Evolutionary conservation across 2,113 vertebrate genomes (phyloP).

Genomic region (Mus pahari): DNA sequence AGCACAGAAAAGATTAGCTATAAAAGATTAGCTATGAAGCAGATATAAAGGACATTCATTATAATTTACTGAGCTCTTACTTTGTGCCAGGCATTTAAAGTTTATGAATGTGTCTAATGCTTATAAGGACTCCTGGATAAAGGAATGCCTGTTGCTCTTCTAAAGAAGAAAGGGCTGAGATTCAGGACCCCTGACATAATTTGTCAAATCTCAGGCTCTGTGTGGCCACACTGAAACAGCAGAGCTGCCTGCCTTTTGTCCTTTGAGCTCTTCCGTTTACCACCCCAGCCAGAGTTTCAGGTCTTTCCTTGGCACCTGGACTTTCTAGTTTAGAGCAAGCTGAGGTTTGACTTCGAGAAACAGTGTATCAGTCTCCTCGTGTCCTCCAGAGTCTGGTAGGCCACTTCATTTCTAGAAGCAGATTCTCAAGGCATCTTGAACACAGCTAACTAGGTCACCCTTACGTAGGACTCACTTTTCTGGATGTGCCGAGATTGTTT

Average conservation of each 20-base stretch:
- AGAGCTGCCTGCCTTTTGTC: background rate
- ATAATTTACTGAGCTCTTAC: background rate
- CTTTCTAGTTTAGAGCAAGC: background rate
- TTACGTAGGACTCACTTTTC: background rate
- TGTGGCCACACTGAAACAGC: too few species aligned
- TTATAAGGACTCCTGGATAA: background rate
- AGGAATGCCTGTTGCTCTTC: background rate
- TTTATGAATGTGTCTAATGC: background rate
- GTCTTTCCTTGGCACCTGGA: background rate
- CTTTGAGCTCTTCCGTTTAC: background rate
- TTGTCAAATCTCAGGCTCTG: background rate
- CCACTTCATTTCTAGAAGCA: constrained; percentile 10
- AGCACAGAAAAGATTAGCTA: background rate
- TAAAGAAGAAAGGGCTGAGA: background rate
- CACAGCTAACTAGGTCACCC: background rate
- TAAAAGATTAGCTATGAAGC: background rate
- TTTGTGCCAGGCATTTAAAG: background rate
- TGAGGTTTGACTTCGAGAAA: background rate
- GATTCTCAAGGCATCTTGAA: background rate
- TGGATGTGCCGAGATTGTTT: background rate
- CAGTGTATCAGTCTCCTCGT: too few species aligned
- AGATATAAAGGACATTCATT: background rate
- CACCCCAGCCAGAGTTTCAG: too few species aligned
- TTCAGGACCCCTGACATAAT: background rate
- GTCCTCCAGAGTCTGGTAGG: background rate